phyloP scores from a whole-genome alignment of 2,888 invertebrate species.

The Plagiodera versicolora region DNA sequence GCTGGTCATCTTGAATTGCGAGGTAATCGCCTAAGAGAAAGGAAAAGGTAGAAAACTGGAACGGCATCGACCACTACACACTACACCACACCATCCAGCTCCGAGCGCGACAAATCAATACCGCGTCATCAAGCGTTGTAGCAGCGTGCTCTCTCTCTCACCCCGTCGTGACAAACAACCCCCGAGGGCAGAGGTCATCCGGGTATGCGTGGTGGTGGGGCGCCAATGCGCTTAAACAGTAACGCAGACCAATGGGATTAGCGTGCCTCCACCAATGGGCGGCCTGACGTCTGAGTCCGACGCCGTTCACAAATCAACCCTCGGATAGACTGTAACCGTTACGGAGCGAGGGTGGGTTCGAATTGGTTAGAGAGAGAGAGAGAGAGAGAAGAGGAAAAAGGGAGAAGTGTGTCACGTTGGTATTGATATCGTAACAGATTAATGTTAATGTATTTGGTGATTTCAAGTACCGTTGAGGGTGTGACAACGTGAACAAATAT shows the following conservation, averaged over 20 bases:
- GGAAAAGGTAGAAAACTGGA: too few relatives aligned
- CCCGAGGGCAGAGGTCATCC: slow-evolving; percentile 40
- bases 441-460: too few relatives aligned
- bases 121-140: slow-evolving; percentile 22
- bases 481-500: too few relatives aligned
- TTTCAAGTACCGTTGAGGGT: too few relatives aligned
- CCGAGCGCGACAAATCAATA: slow-evolving; percentile 25
- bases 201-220: slow-evolving; percentile 28
- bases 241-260: slow-evolving; percentile 44
- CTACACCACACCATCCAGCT: neutral
- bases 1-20: too few relatives aligned
- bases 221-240: slow-evolving; percentile 38
- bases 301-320: slow-evolving; percentile 44
- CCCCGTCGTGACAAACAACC: slow-evolving; percentile 25
- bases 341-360: slow-evolving; percentile 3
- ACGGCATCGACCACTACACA: too few relatives aligned
- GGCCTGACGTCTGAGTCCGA: slow-evolving; percentile 44
- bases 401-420: too few relatives aligned
- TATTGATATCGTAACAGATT: too few relatives aligned
- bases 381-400: too few relatives aligned
- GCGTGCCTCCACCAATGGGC: slow-evolving; percentile 45
- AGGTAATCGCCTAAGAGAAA: too few relatives aligned
- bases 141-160: slow-evolving; percentile 8
- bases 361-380: slow-evolving; percentile 10
- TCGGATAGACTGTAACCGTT: slow-evolving; percentile 36